Base-by-base conservation (phyloP, 2,888 invertebrate species). In the Pyrochroa serraticornis region DNA sequence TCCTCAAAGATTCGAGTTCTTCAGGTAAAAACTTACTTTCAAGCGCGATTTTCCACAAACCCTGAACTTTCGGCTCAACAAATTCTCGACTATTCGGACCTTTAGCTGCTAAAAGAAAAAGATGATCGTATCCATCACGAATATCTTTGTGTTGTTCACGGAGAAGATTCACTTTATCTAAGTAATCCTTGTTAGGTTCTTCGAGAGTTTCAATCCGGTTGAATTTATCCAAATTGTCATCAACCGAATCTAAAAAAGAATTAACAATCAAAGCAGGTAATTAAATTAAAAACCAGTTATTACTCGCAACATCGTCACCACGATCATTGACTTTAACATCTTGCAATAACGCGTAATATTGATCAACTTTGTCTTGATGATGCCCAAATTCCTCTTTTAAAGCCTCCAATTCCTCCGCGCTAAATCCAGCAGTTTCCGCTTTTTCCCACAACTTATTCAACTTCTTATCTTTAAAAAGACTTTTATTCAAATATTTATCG, bases 311-410 rank as follows among this genome's bases (percentile, higher is more conserved):
- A 33, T 82, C 82, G 64, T 88, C 86, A 38, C 82, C 77, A 63
- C 87, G 85, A 10, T 81, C 83, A 37, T 83, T 78, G 1, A 65
- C 69, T 65, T 91, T 88, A 31, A 90, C 81, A 69, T 92, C 89
- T 64, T 86, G 84, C 47, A 94, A 81, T 55, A 96, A 77, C 38
- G 88, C 86, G 76, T 93, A 91, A 75, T 94, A 96, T 72, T 96
- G 90, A 75, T 95, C 92, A 45, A 96, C 87, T 80, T 95, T 96
- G 66, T 95, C 91, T 76, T 96, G 94, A 73, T 97, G 95, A 76
- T 96, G 95, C 12, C 81, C 80, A 73, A 97, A 95, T 79, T 97
- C 97, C 75, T 95, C 92, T 72, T 89, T 91, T 9, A 97, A 77
- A 0, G 92, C 87, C 57, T 87, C 82, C 39, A 97, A 76, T 78